A percentile compares a stretch with the other conserved stretches of the same genome.
Evolutionary conservation across 2,797 vertebrate genomes (phyloP).

Genomic region (Trachurus trachurus): DNA sequence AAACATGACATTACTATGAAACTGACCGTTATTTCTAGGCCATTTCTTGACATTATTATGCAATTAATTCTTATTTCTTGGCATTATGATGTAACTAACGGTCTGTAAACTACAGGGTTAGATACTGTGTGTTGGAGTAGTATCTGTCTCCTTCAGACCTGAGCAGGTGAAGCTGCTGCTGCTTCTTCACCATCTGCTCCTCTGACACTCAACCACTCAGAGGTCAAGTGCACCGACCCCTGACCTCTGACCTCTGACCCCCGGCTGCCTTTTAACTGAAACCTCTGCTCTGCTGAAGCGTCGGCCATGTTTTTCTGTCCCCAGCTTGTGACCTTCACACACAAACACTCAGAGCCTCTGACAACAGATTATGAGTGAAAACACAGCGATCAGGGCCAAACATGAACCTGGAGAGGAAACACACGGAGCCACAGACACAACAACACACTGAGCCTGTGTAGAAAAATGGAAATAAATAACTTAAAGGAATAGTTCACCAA

Average conservation of each 20-base stretch:
- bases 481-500: too few relatives aligned
- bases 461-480: too few relatives aligned
- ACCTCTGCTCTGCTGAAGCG: slow-evolving; percentile 6
- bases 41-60: too few relatives aligned
- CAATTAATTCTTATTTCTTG: too few relatives aligned
- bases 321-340: slow-evolving; percentile 15
- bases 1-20: too few relatives aligned
- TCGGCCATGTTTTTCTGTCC: neutral
- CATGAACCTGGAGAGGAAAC: slow-evolving; percentile 2
- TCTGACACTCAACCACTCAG: slow-evolving; percentile 23
- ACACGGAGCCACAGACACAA: slow-evolving; percentile 1
- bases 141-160: neutral
- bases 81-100: too few relatives aligned
- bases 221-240: slow-evolving; percentile 44
- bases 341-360: too few relatives aligned
- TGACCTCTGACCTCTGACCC: slow-evolving; percentile 13
- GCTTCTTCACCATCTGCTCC: neutral
- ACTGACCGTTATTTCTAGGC: too few relatives aligned
- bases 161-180: neutral
- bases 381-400: slow-evolving; percentile 17
- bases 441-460: too few relatives aligned
- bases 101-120: too few relatives aligned
- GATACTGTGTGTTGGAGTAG: too few relatives aligned
- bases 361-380: slow-evolving; percentile 34
- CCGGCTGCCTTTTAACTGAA: slow-evolving; percentile 36